A percentile compares a stretch with the other conserved stretches of the same genome.
Evolutionary conservation across 2,113 vertebrate genomes (phyloP).

Genomic region (Synodontis membranacea): DNA sequence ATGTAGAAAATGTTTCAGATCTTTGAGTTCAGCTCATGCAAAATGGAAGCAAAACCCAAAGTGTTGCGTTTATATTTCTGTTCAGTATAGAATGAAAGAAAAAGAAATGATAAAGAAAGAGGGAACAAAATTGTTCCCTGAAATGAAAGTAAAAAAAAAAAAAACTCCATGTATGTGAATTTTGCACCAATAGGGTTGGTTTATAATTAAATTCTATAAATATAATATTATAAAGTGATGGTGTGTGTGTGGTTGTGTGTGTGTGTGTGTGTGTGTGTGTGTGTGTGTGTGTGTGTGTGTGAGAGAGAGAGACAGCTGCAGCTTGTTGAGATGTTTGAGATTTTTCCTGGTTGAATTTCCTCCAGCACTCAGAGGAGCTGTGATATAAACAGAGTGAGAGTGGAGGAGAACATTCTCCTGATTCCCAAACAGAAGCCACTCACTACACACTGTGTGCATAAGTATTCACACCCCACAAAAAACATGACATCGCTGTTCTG

Average conservation of each 20-base stretch:
- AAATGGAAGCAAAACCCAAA: too few relatives aligned
- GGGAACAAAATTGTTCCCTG: not conserved
- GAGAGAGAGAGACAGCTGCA: not conserved
- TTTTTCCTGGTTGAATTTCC: not conserved
- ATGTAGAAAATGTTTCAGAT: too few relatives aligned
- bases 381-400: not conserved
- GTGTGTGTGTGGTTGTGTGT: not conserved
- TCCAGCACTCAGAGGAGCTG: not conserved
- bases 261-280: not conserved
- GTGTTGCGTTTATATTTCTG: too few relatives aligned
- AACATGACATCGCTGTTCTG: too few relatives aligned
- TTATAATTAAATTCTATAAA: too few relatives aligned
- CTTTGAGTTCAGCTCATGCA: too few relatives aligned
- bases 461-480: not conserved
- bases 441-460: not conserved
- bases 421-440: too few relatives aligned
- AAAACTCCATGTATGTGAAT: too few relatives aligned
- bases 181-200: too few relatives aligned
- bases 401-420: not conserved
- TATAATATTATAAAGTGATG: not conserved
- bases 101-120: not conserved
- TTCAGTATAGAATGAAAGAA: not conserved
- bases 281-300: too few relatives aligned
- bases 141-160: too few relatives aligned
- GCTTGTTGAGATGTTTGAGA: slow-evolving; percentile 6